Base-by-base conservation (phyloP, 1,140 invertebrate genomes). In the Theocolax elegans region DNA sequence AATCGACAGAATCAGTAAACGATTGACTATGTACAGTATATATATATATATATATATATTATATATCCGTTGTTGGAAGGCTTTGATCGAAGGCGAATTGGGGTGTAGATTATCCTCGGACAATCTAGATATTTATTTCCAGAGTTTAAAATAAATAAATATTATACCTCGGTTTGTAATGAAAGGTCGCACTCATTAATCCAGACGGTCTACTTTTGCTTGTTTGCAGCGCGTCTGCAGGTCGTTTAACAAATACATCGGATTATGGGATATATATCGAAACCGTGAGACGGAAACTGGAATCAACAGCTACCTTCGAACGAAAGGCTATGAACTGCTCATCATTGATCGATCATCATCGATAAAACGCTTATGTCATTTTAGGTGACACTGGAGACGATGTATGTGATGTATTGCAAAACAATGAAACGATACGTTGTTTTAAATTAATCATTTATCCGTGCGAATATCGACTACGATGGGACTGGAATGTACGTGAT, bases 371-470 rank as follows among this genome's bases (percentile, higher is more conserved):
- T 70, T 65, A 65, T 84, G 77, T 82, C 82, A 79, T 84, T 85
- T 84, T 83, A 85, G 82, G 82, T 83, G 83, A 83, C 78, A 75
- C 67, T 68, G 49, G 64, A 65, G 73, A 77, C 67, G 76, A 79
- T 74, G 74, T 78, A 79, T 74, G 75, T 81, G 76, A 79, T 77
- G 73, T 79, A 82, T 77, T 68, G 58, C 56, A 72, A 76, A 65
- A 51, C 66, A 71, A 74, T 54, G 62, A 73, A 40, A 74, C 10
- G 75, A 58, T 23, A 29, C 40, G n/a, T 48, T 58, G 38, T 48
- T 46, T 15, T 58, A 67, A 58, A 15, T 35, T 51, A n/a, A 53
- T 60, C 29, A 12, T 54, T 67, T 44, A 62, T 54, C 31, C 15
- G 12, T n/a, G 17, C 15, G 27, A 58, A 23, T 31, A 53, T 49